phyloP scores from a whole-genome alignment of 2,888 invertebrate genomes.

The Athripsodes cinereus region DNA sequence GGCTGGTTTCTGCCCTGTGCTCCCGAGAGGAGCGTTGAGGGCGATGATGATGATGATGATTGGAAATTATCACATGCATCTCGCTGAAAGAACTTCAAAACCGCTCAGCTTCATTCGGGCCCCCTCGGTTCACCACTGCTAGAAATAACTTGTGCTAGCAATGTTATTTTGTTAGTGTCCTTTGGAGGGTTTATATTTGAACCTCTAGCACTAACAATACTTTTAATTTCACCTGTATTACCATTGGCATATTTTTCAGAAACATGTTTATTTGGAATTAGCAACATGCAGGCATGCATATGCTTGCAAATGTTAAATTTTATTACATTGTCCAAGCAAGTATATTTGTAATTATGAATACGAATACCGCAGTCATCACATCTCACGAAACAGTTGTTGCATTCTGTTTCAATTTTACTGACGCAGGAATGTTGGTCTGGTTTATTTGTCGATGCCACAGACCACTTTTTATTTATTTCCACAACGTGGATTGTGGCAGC shows the following conservation, averaged over 20 bases:
- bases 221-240: neutral
- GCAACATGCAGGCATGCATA: conserved; percentile 1
- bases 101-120: no score
- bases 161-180: no score
- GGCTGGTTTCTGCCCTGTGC: no score
- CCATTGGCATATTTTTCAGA: neutral
- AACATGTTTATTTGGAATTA: neutral
- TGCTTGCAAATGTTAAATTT: conserved; percentile 1
- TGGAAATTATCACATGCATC: no score
- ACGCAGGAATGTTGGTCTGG: neutral
- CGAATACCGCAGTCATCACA: neutral
- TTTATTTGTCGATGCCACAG: neutral
- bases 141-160: no score
- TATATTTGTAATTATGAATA: neutral
- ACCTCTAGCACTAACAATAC: neutral
- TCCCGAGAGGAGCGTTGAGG: no score
- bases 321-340: conserved; percentile 2
- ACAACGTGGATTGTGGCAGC: neutral
- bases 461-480: neutral
- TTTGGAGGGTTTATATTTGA: neutral
- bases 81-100: no score
- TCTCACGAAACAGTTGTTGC: neutral
- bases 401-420: neutral
- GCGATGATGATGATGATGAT: no score
- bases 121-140: no score